Conservation (phyloP, 2,888 invertebrate species). For the Sarcophaga rosellei region DNA sequence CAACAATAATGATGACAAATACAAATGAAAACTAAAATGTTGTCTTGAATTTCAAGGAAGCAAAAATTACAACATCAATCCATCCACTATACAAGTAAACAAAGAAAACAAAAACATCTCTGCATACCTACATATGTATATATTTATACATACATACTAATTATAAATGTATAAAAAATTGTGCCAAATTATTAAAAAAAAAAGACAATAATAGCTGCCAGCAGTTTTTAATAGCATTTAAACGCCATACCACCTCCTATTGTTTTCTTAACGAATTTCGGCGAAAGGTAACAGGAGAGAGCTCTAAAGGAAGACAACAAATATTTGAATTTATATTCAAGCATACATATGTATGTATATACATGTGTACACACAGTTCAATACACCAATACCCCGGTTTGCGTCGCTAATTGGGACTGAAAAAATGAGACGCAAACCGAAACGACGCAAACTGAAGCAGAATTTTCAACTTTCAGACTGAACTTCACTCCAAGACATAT, state of each 20-base stretch:
- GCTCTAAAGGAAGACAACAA: no score
- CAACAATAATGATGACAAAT: slow-evolving; percentile 40
- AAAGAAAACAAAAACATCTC: background rate
- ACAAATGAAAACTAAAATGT: background rate
- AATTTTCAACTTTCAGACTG: no score
- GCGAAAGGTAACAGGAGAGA: no score
- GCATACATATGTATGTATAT: background rate
- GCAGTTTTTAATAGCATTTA: no score
- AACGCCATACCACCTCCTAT: no score
- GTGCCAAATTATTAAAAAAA: slow-evolving; percentile 23
- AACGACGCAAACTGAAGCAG: no score
- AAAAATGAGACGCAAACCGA: no score
- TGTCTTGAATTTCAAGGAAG: slow-evolving; percentile 35
- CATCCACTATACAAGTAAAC: background rate
- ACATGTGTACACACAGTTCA: background rate
- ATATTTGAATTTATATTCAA: background rate
- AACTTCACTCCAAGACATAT: no score
- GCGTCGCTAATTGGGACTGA: no score
- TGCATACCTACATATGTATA: background rate
- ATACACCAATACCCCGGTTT: no score
- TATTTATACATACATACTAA: background rate
- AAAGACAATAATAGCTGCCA: no score
- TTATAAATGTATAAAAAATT: slow-evolving; percentile 28
- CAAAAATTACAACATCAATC: slow-evolving; percentile 12
- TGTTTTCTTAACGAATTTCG: no score